Percentiles rank a stretch among this genome's conserved stretches.
Conservation (phyloP, 2,113 vertebrate species). For the Mus musculus region GRCm39 chr3:152344001-152344500, state of each 20-base stretch:
- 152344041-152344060: background rate
- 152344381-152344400: background rate
- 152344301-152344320: background rate
- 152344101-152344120: background rate
- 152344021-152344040: background rate
- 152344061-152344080: background rate
- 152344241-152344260: background rate
- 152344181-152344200: background rate
- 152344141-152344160: background rate
- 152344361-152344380: background rate
- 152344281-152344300: background rate
- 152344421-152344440: slow-evolving; percentile 31
- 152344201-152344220: background rate
- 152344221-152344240: background rate
- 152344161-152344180: background rate
- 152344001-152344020: background rate
- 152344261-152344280: background rate
- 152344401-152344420: background rate
- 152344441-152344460: background rate
- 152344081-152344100: background rate
- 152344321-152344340: background rate
- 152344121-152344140: background rate
- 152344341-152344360: background rate
- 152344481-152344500: background rate
- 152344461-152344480: background rate